phyloP scores from a whole-genome alignment of 2,797 vertebrate species.

The Hippopotamyrus pictus region DNA sequence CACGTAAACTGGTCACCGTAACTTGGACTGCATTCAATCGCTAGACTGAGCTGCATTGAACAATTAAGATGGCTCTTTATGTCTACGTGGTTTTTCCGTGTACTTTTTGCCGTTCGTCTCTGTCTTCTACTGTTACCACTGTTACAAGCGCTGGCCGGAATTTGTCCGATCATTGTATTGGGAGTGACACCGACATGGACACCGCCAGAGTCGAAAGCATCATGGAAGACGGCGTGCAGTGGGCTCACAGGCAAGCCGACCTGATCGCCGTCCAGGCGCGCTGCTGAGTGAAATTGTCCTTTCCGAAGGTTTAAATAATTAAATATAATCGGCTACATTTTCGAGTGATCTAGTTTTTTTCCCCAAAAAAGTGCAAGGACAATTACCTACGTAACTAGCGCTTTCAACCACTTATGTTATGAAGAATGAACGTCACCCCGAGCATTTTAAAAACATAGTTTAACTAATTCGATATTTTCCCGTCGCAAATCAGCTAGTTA shows the following conservation, averaged over 20 bases:
- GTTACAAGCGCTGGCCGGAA: constrained; percentile 33
- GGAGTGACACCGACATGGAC: constrained; percentile 23
- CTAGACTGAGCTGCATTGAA: background rate
- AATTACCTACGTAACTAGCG: background rate
- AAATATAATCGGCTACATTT: constrained; percentile 32
- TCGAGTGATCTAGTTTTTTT: constrained; percentile 2
- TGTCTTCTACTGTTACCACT: constrained; percentile 30
- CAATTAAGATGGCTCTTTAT: constrained; percentile 40
- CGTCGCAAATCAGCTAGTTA: background rate
- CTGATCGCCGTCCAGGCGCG: background rate
- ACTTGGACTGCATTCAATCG: background rate
- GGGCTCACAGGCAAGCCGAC: constrained; percentile 16
- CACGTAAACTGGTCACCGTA: background rate
- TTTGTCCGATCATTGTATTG: constrained; percentile 40
- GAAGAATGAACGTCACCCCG: background rate
- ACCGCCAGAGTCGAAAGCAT: constrained; percentile 30
- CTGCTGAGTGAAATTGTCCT: constrained; percentile 33
- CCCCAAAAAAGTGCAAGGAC: background rate
- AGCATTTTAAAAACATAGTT: background rate
- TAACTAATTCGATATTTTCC: background rate
- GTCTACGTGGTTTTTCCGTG: background rate
- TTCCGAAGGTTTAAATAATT: background rate
- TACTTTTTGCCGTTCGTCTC: background rate
- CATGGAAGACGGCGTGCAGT: constrained; percentile 34
- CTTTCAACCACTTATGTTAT: background rate